These are phyloP conservation scores for Nemotelus nigrinus DNA, from an alignment of 2,888 invertebrate genomes.

Conservation along the genomic window DNA sequence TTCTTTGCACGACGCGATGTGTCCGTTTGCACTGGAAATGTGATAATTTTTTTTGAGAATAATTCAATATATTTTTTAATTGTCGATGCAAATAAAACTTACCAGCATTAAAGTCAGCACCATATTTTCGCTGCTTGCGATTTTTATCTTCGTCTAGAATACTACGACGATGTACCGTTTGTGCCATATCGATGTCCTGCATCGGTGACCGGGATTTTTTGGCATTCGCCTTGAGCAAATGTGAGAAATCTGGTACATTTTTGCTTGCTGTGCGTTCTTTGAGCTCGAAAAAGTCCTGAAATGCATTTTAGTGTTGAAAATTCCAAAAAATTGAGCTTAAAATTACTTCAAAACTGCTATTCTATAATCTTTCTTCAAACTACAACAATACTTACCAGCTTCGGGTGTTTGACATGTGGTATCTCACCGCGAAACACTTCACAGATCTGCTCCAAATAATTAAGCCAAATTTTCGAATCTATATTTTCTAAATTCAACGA, in stretches of 20 bases:
- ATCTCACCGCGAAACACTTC: slow-evolving; percentile 92
- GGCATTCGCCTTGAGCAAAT: slow-evolving; percentile 58
- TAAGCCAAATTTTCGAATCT: slow-evolving; percentile 68
- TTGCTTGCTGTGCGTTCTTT: slow-evolving; percentile 62
- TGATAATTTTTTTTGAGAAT: not conserved
- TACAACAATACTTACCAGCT: slow-evolving; percentile 68
- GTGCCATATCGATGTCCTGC: slow-evolving; percentile 61
- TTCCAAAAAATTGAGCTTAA: too few species aligned
- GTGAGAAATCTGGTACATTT: slow-evolving; percentile 63
- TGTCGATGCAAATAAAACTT: slow-evolving; percentile 13
- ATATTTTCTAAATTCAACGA: slow-evolving; percentile 63
- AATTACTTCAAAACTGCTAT: too few species aligned
- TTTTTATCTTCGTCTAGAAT: slow-evolving; percentile 63
- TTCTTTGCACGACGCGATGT: slow-evolving; percentile 68
- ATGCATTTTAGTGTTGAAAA: not conserved
- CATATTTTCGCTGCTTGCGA: slow-evolving; percentile 61
- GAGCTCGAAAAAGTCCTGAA: slow-evolving; percentile 65
- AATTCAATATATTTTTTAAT: not conserved
- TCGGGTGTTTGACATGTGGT: slow-evolving; percentile 81
- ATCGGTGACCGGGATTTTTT: slow-evolving; percentile 62
- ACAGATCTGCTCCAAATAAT: slow-evolving; percentile 89
- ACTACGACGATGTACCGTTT: slow-evolving; percentile 59
- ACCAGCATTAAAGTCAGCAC: slow-evolving; percentile 55
- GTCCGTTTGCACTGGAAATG: slow-evolving; percentile 61
- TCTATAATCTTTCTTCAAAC: not conserved